Evolutionary conservation across 1,140 invertebrate species (phyloP).

Genomic region (Neuroterus valhalla): DNA sequence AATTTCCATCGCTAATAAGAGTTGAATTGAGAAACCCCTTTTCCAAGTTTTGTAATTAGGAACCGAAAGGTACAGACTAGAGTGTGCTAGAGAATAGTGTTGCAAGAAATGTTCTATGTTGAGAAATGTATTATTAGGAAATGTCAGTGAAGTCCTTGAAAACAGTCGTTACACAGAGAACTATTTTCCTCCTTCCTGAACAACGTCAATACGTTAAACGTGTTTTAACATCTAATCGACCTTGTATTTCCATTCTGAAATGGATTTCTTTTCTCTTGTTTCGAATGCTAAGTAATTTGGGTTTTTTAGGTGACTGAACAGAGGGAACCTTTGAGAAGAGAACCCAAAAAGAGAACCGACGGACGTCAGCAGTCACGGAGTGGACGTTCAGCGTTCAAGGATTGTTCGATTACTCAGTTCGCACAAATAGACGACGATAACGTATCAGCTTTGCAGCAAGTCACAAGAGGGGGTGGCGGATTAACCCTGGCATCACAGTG

Average conservation of each 20-base stretch:
- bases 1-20: conserved; percentile 42
- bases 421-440: conserved; percentile 95
- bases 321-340: conserved; percentile 70
- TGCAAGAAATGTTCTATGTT: background rate
- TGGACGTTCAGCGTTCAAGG: conserved; percentile 69
- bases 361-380: conserved; percentile 65
- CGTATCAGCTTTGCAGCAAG: conserved; percentile 89
- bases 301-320: conserved; percentile 68
- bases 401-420: conserved; percentile 88
- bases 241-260: conserved; percentile 30
- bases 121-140: background rate
- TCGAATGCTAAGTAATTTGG: background rate
- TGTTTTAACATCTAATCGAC: background rate
- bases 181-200: background rate
- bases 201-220: background rate
- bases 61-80: conserved; percentile 15
- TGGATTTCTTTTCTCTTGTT: conserved; percentile 35
- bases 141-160: background rate
- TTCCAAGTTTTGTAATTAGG: conserved; percentile 37
- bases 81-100: background rate
- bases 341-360: conserved; percentile 67
- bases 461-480: conserved; percentile 84
- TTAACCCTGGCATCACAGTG: conserved; percentile 91
- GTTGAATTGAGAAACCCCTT: conserved; percentile 35
- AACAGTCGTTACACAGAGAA: background rate